phyloP scores from a whole-genome alignment of 1,140 invertebrate genomes.

The Chrysomallon squamiferum region DNA sequence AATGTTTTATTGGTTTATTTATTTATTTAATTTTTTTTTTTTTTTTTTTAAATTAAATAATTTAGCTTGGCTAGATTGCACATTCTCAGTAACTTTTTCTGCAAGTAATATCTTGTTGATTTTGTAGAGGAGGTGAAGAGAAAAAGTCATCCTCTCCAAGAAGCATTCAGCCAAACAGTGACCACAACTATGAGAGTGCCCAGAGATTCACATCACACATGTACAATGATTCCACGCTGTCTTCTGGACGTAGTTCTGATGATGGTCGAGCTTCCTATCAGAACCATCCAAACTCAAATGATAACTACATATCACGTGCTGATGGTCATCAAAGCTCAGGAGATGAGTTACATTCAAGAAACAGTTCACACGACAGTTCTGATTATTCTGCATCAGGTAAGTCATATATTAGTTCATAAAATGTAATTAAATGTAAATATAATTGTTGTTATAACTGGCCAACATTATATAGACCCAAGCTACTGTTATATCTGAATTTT shows the following conservation, averaged over 20 bases:
- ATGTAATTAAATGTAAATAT: not conserved
- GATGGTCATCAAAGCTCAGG: constrained; percentile 43
- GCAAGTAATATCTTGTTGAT: too few species aligned
- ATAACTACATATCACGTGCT: constrained; percentile 25
- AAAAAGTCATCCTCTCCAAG: constrained; percentile 25
- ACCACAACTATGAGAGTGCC: constrained; percentile 4
- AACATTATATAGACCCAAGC: too few species aligned
- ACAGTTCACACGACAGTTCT: constrained; percentile 48
- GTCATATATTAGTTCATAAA: constrained; percentile 3
- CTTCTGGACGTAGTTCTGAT: constrained; percentile 34
- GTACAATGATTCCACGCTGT: constrained; percentile 49
- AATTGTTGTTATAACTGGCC: too few species aligned
- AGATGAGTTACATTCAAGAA: constrained; percentile 45
- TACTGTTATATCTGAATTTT: too few species aligned
- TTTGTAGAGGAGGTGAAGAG: constrained; percentile 28
- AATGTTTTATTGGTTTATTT: too few species aligned
- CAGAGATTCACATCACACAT: constrained; percentile 27
- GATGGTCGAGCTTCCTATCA: constrained; percentile 33
- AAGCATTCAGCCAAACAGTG: not conserved
- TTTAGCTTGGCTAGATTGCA: too few species aligned
- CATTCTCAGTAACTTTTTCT: too few species aligned
- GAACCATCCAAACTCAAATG: constrained; percentile 23
- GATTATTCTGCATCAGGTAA: constrained; percentile 45
- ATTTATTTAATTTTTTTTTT: too few species aligned
- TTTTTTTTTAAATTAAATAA: too few species aligned